phyloP scores from a whole-genome alignment of 2,113 vertebrate species.

The Stigmatopora argus region DNA sequence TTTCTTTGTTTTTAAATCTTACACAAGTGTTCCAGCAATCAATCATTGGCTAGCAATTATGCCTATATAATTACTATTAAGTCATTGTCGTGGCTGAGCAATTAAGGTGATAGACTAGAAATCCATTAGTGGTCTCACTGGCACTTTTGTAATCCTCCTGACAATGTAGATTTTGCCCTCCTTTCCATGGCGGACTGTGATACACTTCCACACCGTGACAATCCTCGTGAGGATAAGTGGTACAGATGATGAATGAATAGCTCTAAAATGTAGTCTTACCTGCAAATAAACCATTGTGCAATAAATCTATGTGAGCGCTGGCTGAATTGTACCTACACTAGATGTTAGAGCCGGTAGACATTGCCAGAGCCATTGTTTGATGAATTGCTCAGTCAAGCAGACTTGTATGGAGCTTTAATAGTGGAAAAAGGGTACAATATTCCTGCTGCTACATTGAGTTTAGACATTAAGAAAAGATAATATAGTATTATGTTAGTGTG shows the following conservation, averaged over 20 bases:
- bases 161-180: no score
- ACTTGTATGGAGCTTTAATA: conserved; percentile 1
- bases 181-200: no score
- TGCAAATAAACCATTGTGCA: neutral
- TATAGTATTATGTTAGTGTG: neutral
- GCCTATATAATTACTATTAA: neutral
- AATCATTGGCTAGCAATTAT: neutral
- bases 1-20: neutral
- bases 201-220: no score
- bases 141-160: no score
- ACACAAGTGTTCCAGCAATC: neutral
- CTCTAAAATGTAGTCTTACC: neutral
- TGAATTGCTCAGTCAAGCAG: conserved; percentile 3
- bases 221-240: no score
- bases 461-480: conserved; percentile 3
- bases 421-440: neutral
- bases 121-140: no score
- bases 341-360: neutral
- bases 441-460: neutral
- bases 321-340: neutral
- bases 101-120: no score
- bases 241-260: no score
- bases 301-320: neutral
- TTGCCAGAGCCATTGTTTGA: neutral
- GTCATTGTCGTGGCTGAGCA: no score